These are phyloP conservation scores for Samia ricini DNA, from an alignment of 1,140 invertebrate genomes.

Conservation along the genomic window DNA sequence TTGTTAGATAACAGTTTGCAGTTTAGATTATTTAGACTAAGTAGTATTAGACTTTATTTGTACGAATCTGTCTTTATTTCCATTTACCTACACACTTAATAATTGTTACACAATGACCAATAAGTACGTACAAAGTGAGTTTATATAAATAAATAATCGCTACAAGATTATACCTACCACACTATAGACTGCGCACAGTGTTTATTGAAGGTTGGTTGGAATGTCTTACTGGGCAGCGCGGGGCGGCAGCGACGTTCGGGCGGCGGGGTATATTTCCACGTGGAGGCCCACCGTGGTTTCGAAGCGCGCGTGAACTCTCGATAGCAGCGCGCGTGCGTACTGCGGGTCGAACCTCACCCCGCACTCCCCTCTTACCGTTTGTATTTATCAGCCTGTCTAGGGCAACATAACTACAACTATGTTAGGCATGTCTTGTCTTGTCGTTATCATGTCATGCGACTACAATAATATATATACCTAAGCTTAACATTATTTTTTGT, in stretches of 20 bases:
- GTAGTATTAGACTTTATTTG: background rate
- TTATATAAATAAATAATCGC: background rate
- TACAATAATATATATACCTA: conserved; percentile 2
- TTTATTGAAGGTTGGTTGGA: conserved; percentile 48
- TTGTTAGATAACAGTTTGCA: background rate
- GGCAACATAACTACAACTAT: conserved; percentile 46
- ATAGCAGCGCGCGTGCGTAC: conserved; percentile 65
- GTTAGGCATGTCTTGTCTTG: conserved; percentile 25
- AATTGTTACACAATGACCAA: background rate
- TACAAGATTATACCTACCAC: conserved; percentile 5
- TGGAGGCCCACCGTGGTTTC: conserved; percentile 64
- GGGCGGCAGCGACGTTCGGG: conserved; percentile 34
- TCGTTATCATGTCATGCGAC: background rate
- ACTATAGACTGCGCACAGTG: conserved; percentile 47
- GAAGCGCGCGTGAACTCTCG: conserved; percentile 57
- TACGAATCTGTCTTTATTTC: background rate
- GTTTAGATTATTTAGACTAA: background rate
- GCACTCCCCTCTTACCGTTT: conserved; percentile 33
- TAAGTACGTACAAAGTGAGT: background rate
- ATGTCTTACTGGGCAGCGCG: conserved; percentile 27
- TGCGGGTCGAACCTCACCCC: conserved; percentile 29
- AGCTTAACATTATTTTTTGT: too few species aligned
- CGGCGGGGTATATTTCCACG: conserved; percentile 42
- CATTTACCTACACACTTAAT: background rate
- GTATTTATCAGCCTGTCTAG: conserved; percentile 53